Evolutionary conservation across 2,113 vertebrate genomes (phyloP), one percentile per base, ranked within the genome.

Genomic region (Empidonax alnorum): DNA sequence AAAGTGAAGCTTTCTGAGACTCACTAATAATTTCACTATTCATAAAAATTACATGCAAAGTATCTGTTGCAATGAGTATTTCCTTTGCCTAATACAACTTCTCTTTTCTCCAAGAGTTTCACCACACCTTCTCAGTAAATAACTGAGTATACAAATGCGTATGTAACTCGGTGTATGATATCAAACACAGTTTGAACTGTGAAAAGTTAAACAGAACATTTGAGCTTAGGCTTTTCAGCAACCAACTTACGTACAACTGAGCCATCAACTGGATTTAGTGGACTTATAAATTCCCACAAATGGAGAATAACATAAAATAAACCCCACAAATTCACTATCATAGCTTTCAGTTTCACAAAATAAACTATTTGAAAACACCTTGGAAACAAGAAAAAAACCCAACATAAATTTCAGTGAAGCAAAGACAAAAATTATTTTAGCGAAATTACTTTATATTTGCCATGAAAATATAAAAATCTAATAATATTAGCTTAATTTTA

Each of bases 101-200:
- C 89, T 53, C 89, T 84, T 87, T 94, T 53, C 84, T 76, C 22
- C 46, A 61, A 27, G 46, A 68, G 28, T 93, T 94, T 92, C 80
- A 84, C 87, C 94, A 91, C 91, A 91, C 74, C 84, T 95, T 49
- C 69, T 94, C 53, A 58, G 80, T 46, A 90, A 95, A 91, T 74
- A 95, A 85, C 55, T 17, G 52, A 90, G 49, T 68, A 79, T 25
- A 89, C 58, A 73, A 85, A 71, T 49, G 47, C n/a, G 47, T 67
- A 52, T 44, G 39, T 63, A 93, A 75, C 49, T 61, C 28, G 7
- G 16, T 24, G 27, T 59, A 68, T 3, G 0, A 6, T 41, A 72
- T 65, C 74, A 89, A 87, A 78, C 12, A 56, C 3, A 81, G 42
- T n/a, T 62, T 87, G n/a, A 84, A 66, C 62, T 63, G 23, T 58